Conservation (phyloP, 2,113 vertebrate genomes). For the Hippopotamus amphibius region DNA sequence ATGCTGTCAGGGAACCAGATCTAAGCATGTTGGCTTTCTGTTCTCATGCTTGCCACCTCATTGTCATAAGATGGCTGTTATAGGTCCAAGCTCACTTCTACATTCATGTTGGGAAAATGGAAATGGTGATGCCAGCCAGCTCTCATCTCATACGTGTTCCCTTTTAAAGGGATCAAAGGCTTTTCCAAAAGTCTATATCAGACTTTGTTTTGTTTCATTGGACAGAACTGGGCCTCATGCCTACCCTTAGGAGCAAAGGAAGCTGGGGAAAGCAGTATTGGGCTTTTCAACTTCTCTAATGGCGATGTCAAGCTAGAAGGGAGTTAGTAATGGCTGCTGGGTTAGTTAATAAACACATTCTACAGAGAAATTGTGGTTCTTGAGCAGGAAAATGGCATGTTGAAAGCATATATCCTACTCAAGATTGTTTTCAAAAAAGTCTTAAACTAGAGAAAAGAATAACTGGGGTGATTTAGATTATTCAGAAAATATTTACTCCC, state of each 20-base stretch:
- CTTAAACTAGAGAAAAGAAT: constrained; percentile 28
- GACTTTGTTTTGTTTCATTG: constrained; percentile 41
- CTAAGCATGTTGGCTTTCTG: constrained; percentile 1
- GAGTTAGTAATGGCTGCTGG: not conserved
- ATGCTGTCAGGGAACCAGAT: not conserved
- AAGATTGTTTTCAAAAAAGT: constrained; percentile 19
- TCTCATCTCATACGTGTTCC: not conserved
- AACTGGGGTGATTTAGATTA: not conserved
- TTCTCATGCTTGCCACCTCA: not conserved
- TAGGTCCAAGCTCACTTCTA: not conserved
- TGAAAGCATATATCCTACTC: not conserved
- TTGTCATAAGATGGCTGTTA: not conserved
- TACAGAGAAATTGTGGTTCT: not conserved
- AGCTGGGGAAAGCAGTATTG: not conserved
- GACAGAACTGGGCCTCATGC: not conserved
- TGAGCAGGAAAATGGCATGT: not conserved
- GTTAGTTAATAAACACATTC: not conserved
- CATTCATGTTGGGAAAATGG: not conserved
- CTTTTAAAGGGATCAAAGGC: constrained; percentile 10
- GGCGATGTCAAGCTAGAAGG: not conserved
- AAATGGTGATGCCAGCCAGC: not conserved
- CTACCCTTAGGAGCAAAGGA: not conserved
- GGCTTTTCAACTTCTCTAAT: not conserved
- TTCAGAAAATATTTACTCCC: not conserved
- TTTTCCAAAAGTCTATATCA: not conserved